Evolutionary conservation across 2,888 invertebrate species (phyloP).

Genomic region (Drosophila mercatorum): DNA sequence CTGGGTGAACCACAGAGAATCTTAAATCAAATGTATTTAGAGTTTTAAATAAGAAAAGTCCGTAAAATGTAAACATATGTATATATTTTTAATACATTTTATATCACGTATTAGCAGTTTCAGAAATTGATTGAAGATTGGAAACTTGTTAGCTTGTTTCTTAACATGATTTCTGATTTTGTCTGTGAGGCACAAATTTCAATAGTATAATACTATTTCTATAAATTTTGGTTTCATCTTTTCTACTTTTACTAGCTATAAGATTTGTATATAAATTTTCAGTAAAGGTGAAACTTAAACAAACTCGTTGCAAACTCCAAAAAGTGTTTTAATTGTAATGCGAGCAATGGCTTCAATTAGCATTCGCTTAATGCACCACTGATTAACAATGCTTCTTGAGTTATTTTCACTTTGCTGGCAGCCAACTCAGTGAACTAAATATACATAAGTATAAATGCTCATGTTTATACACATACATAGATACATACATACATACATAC

Average conservation of each 20-base stretch:
- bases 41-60: background rate
- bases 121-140: too few relatives aligned
- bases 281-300: background rate
- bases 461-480: background rate
- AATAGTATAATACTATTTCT: too few relatives aligned
- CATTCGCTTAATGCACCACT: constrained; percentile 56
- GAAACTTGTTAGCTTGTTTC: too few relatives aligned
- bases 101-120: too few relatives aligned
- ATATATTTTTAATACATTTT: too few relatives aligned
- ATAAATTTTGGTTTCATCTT: too few relatives aligned
- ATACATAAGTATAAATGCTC: constrained; percentile 3
- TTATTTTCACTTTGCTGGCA: constrained; percentile 53
- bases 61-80: too few relatives aligned
- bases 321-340: constrained; percentile 11
- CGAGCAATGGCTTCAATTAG: constrained; percentile 33
- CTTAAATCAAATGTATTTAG: background rate
- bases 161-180: too few relatives aligned
- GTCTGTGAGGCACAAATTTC: too few relatives aligned
- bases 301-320: background rate
- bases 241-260: too few relatives aligned
- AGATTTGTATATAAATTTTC: background rate
- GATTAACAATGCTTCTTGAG: constrained; percentile 46
- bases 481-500: constrained; percentile 5
- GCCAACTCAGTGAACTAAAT: constrained; percentile 4
- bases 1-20: background rate